Evolutionary conservation across 2,888 invertebrate species (phyloP), one percentile per base, ranked within the genome.

Genomic region (Volucella inflata): DNA sequence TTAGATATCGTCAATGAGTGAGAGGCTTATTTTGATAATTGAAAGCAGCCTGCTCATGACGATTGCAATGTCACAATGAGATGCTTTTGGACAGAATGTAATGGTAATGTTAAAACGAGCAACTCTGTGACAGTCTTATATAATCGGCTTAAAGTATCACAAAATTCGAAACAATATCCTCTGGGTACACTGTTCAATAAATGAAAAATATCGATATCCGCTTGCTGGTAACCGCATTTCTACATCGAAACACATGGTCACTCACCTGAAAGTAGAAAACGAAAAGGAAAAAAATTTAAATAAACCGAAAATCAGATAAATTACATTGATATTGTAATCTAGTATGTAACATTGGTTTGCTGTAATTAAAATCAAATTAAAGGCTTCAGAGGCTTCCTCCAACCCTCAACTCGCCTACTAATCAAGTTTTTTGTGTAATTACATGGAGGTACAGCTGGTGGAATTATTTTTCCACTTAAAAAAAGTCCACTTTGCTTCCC

Each of bases 231-330:
- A 48, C 30, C 38, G 17, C 57, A 48, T 8, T n/a, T 55, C 11
- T 3, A 12, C 4, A 0, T 57, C 12, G 50, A 50, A 65, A 48
- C 14, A 38, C 11, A 2, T 50, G 38, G 21, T 40, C 48, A 76
- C 76, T 76, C 59, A 76, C 76, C 76, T 76, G 60, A 68, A 76
- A 76, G 12, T 11, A 76, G 16, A 65, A 36, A n/a, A 30, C 30
- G 42, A 48, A 48, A n/a, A n/a, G n/a, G 10, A 48, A 48, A 48
- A 14, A 16, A 55, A 3, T 12, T 2, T 42, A 59, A 50, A 57
- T 75, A 30, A 30, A 6, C 1, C 4, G 30, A 30, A 30, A 30
- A 30, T 30, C 6, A 30, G 30, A 30, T 30, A 30, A 30, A 30
- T 30, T 30, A 30, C 30, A 6, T 30, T 3, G 30, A 4, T 30